Percentiles rank a stretch among this genome's conserved stretches.
phyloP scores from a whole-genome alignment of 2,888 invertebrate genomes.

The Pachymerium ferrugineum region DNA sequence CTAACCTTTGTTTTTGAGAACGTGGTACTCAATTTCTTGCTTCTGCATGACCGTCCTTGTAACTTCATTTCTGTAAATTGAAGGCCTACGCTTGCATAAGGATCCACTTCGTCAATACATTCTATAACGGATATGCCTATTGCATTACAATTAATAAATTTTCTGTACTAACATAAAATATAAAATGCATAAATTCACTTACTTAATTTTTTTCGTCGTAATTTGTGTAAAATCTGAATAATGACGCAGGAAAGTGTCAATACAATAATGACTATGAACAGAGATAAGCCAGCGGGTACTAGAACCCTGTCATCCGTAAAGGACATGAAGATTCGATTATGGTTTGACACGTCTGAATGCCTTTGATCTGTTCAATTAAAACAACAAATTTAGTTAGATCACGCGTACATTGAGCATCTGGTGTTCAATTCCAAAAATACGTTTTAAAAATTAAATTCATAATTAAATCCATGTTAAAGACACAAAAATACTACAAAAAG shows the following conservation, averaged over 20 bases:
- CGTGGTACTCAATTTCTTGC: neutral
- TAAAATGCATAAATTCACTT: neutral
- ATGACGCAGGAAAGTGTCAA: neutral
- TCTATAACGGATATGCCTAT: slow-evolving; percentile 13
- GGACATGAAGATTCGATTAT: neutral
- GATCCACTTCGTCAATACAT: neutral
- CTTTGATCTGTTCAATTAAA: neutral
- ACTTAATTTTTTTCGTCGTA: neutral
- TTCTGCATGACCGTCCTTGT: neutral
- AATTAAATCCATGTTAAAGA: too few relatives aligned
- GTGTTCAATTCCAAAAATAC: too few relatives aligned
- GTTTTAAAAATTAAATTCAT: too few relatives aligned
- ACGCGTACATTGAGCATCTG: too few relatives aligned
- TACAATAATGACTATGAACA: neutral
- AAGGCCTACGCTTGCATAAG: neutral
- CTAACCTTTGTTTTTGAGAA: neutral
- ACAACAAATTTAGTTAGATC: too few relatives aligned
- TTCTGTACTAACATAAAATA: neutral
- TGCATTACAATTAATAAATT: neutral
- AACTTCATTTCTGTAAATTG: neutral
- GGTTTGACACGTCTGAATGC: neutral
- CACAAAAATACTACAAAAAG: too few relatives aligned
- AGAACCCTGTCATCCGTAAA: neutral
- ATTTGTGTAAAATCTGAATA: slow-evolving; percentile 1
- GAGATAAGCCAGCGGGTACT: neutral